These are phyloP conservation scores for Polyergus mexicanus DNA, from an alignment of 1,140 invertebrate species.

Conservation along the genomic window DNA sequence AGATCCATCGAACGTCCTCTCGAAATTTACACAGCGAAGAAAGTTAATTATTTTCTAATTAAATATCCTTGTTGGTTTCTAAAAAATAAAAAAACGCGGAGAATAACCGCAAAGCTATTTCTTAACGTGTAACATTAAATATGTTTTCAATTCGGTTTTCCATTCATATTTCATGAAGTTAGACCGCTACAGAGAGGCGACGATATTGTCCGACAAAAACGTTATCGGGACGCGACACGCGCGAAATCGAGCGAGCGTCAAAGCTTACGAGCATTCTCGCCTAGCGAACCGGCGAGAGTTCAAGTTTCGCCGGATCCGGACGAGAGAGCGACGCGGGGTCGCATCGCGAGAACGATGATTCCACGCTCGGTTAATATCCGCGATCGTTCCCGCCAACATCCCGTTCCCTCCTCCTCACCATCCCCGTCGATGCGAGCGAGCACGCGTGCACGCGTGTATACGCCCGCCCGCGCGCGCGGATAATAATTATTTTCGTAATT, in stretches of 20 bases:
- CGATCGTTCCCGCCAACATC: conserved; percentile 30
- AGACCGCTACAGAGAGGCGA: not conserved
- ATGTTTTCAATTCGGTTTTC: not conserved
- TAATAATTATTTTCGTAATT: conserved; percentile 86
- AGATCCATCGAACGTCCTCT: not conserved
- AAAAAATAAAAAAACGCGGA: not conserved
- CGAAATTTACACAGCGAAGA: not conserved
- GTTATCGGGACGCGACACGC: conserved; percentile 31
- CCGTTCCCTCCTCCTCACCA: not conserved
- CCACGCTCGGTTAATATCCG: conserved; percentile 73
- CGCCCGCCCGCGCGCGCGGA: conserved; percentile 61
- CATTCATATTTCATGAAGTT: conserved; percentile 15
- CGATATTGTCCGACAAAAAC: conserved; percentile 23
- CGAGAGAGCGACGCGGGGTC: conserved; percentile 50
- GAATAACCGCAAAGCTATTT: not conserved
- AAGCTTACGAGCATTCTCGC: conserved; percentile 59
- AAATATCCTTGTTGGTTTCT: not conserved
- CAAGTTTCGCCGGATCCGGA: conserved; percentile 65
- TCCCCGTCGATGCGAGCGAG: conserved; percentile 13
- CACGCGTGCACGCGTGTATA: not conserved
- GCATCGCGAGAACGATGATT: conserved; percentile 66
- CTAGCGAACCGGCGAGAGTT: conserved; percentile 64
- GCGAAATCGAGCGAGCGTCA: conserved; percentile 13
- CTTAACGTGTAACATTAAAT: not conserved
- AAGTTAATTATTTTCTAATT: not conserved